Conservation (phyloP, 2,888 invertebrate genomes). For the Orchesellides sinensis region DNA sequence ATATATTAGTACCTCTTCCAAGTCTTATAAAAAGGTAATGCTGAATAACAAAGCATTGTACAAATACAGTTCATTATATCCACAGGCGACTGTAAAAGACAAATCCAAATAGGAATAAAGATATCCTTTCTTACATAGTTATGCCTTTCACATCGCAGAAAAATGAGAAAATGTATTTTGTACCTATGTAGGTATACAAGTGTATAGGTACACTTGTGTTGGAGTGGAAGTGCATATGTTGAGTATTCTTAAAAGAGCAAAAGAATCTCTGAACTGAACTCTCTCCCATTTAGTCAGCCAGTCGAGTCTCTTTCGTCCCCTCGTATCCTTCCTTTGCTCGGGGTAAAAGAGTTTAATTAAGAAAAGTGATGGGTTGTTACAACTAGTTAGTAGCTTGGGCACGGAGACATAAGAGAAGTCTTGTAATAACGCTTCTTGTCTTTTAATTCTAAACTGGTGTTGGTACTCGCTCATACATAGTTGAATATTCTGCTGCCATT, state of each 20-base stretch:
- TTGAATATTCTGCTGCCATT: neutral
- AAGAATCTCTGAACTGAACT: neutral
- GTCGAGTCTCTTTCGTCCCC: neutral
- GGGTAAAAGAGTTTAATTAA: slow-evolving; percentile 73
- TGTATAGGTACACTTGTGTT: neutral
- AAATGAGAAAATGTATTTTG: no score
- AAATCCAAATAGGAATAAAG: no score
- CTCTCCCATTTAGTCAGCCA: slow-evolving; percentile 1
- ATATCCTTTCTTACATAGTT: no score
- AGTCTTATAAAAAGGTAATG: no score
- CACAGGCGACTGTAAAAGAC: no score
- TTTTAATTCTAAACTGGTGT: slow-evolving; percentile 3
- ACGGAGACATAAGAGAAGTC: slow-evolving; percentile 12
- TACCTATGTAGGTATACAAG: neutral
- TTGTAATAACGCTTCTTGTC: slow-evolving; percentile 6
- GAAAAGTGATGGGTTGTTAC: slow-evolving; percentile 74
- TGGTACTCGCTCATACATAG: neutral
- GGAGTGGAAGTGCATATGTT: neutral
- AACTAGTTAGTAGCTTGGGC: slow-evolving; percentile 57
- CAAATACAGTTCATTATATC: no score
- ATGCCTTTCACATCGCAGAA: neutral
- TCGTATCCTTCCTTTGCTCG: slow-evolving; percentile 37
- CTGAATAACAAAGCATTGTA: no score
- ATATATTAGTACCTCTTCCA: no score
- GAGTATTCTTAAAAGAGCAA: neutral